phyloP scores from a whole-genome alignment of 2,888 invertebrate species.

The Incurvaria masculella region DNA sequence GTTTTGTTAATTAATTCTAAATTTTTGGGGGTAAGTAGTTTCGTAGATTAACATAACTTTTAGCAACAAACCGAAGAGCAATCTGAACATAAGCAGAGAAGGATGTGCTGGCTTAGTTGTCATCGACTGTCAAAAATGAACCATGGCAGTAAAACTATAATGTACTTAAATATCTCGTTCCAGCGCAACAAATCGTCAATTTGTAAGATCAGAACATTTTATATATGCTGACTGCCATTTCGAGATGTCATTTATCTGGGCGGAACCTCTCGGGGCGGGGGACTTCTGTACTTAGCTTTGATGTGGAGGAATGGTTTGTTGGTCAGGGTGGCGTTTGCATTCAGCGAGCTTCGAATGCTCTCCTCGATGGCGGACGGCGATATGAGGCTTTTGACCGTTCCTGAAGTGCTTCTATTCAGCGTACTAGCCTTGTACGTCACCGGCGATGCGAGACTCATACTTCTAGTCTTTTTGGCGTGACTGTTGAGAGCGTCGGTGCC shows the following conservation, averaged over 20 bases:
- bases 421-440: slow-evolving; percentile 23
- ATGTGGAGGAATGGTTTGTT: slow-evolving; percentile 65
- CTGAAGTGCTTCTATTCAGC: slow-evolving; percentile 28
- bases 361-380: slow-evolving; percentile 51
- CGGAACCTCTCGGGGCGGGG: slow-evolving; percentile 60
- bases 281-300: slow-evolving; percentile 70
- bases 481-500: slow-evolving; percentile 21
- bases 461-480: slow-evolving; percentile 36
- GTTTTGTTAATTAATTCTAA: not conserved
- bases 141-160: too few relatives aligned
- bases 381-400: slow-evolving; percentile 27
- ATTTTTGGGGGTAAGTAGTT: not conserved
- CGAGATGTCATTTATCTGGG: slow-evolving; percentile 39
- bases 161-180: too few relatives aligned
- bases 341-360: slow-evolving; percentile 42
- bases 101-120: too few relatives aligned
- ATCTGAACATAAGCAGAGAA: not conserved
- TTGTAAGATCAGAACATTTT: too few relatives aligned
- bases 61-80: not conserved
- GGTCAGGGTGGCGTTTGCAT: slow-evolving; percentile 32
- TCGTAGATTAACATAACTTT: not conserved
- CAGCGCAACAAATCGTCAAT: too few relatives aligned
- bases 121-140: too few relatives aligned
- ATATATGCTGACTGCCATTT: too few relatives aligned
- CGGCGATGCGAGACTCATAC: slow-evolving; percentile 40